Evolutionary conservation across 2,113 vertebrate species (phyloP), one percentile per base, ranked within the genome.

Genomic region (Peromyscus polionotus): DNA sequence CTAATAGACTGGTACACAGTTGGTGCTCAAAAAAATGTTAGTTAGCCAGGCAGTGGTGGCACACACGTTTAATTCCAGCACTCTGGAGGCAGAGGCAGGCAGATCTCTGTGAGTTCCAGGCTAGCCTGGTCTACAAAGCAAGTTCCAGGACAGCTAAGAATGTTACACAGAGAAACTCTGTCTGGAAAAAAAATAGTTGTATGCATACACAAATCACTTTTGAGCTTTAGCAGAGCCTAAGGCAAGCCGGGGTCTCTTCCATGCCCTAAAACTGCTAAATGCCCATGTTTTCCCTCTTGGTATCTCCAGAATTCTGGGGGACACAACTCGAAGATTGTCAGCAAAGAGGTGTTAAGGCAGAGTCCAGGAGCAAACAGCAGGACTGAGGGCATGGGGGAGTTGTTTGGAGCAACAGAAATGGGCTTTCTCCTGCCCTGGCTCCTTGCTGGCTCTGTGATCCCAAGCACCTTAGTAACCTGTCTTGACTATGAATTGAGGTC

Each of bases 1-100:
- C 26, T 12, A 39, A 0, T 1, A 1, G 7, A 17, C 42, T 12
- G 22, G 22, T 2, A 83, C 2, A 1, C 14, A 76, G n/a, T 14
- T 22, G 4, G 16, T 61, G 11, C 65, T 73, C 20, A 28, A 3
- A 42, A 54, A 54, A 59, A 59, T 19, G 57, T 59, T 20, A 59
- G 4, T 3, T 5, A 59, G 57, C 3, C 57, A 59, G 57, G 14
- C 51, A 51, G 57, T 59, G 17, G 57, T 59, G 57, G 57, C 57
- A 5, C 57, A 59, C 14, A 14, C 57, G 4, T 59, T 16, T 17
- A 59, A 59, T 59, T 16, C 57, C 57, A 59, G 57, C 1, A 17
- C 16, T 59, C 16, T 3, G 17, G 57, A 59, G 57, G 57, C 57
- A 59, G 57, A 59, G 17, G 17, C 57, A 59, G 14, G 3, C 57